phyloP scores from a whole-genome alignment of 2,113 vertebrate species.

The Forbesichthys papilliferus region DNA sequence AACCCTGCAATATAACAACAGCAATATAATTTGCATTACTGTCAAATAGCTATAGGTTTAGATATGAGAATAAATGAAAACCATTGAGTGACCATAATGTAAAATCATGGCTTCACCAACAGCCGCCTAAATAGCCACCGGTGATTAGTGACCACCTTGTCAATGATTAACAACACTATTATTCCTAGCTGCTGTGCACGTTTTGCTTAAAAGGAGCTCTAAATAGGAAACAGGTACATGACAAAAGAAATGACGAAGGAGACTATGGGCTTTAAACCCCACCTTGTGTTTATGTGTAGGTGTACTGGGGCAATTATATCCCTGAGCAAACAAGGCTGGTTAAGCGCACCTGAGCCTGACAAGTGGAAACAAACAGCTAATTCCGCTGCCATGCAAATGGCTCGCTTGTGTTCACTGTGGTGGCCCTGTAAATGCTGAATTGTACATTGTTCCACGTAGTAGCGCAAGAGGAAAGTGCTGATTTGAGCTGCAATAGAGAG shows the following conservation, averaged over 20 bases:
- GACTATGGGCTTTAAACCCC: neutral
- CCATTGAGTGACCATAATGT: neutral
- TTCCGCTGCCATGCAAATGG: conserved; percentile 35
- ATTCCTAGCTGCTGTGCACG: neutral
- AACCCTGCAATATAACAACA: neutral
- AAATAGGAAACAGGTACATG: conserved; percentile 3
- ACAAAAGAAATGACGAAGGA: conserved; percentile 3
- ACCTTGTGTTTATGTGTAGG: neutral
- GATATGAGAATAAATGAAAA: too few relatives aligned
- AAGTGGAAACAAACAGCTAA: conserved; percentile 38
- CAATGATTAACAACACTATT: conserved; percentile 10
- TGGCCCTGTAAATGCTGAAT: conserved; percentile 54
- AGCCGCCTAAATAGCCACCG: neutral
- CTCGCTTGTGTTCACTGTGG: conserved; percentile 37
- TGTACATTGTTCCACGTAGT: conserved; percentile 48
- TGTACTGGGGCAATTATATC: neutral
- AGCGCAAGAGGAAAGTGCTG: conserved; percentile 62
- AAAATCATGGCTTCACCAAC: neutral
- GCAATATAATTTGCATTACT: too few relatives aligned
- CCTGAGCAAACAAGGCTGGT: conserved; percentile 3
- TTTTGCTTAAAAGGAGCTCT: conserved; percentile 9
- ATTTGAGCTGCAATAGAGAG: conserved; percentile 40
- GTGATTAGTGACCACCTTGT: conserved; percentile 4
- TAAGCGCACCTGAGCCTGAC: neutral
- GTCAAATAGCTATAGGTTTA: too few relatives aligned